These are phyloP conservation scores for Ctenopoma kingsleyae DNA, from an alignment of 2,797 vertebrate genomes.

Conservation along the genomic window DNA sequence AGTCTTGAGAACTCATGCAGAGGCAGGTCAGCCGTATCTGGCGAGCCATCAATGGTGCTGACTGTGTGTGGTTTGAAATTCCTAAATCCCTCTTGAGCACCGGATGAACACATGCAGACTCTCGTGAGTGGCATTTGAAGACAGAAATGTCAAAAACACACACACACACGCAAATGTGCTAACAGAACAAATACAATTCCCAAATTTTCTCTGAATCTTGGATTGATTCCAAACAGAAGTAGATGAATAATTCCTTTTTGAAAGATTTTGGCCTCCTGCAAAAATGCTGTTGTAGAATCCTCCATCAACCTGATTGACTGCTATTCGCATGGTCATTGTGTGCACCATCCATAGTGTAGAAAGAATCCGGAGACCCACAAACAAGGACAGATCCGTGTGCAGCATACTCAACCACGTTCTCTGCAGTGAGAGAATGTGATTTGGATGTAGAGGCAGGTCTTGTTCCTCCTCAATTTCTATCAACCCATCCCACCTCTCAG, in stretches of 20 bases:
- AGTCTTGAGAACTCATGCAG: constrained; percentile 48
- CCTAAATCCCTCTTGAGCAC: constrained; percentile 42
- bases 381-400: constrained; percentile 10
- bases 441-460: constrained; percentile 29
- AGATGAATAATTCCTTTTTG: not conserved
- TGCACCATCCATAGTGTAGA: not conserved
- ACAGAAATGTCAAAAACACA: constrained; percentile 36
- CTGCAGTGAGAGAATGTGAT: constrained; percentile 41
- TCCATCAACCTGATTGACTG: not conserved
- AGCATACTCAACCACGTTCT: constrained; percentile 2
- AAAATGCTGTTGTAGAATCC: constrained; percentile 1
- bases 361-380: not conserved
- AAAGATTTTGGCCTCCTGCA: constrained; percentile 2
- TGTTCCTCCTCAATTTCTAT: constrained; percentile 45
- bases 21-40: constrained; percentile 64
- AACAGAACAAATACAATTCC: not conserved
- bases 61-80: constrained; percentile 61
- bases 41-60: constrained; percentile 64
- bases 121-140: constrained; percentile 28
- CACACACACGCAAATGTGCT: not conserved
- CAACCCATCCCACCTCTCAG: constrained; percentile 51
- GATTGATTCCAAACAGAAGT: constrained; percentile 5
- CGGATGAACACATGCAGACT: constrained; percentile 17
- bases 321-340: constrained; percentile 23
- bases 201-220: not conserved